Evolutionary conservation across 92 coral and sea anemone species (phyloP), one percentile per base, ranked within the genome.

Genomic region (Scolanthus callimorphus): DNA sequence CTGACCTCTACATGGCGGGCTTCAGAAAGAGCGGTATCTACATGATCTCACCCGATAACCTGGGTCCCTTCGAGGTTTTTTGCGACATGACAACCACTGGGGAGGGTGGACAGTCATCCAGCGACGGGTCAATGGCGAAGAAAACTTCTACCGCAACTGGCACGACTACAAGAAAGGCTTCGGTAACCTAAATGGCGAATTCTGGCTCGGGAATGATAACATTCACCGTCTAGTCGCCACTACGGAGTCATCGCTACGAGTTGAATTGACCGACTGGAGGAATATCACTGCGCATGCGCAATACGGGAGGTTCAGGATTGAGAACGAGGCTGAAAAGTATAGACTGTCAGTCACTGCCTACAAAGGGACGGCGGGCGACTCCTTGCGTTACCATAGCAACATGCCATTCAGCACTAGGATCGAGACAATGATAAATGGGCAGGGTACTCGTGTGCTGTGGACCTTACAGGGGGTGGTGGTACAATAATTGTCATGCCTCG

Each of bases 381-480:
- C 96, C 9, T 29, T 87, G 48, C 49, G 59, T 27, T 80, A 70
- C 57, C 96, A 87, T 55, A 80, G 53, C 61, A 68, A 84, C 64
- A 87, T 87, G 96, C 60, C 62, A 49, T 87, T 87, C 47, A 82
- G 90, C 8, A 87, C 96, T 6, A 65, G 31, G 96, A 87, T 55
- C 29, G 17, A 1, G 96, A 82, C 47, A 82, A 87, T 30, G 89
- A 81, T 60, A 48, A 58, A 21, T 76, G 77, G 74, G 44, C 20
- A 0, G 51, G 77, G 0, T 65, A 60, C 8, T 64, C 67, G 29
- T 87, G 96, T 38, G 60, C 96, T n/a, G 47, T 48, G 15, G 74
- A 69, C 25, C 69, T 77, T 65, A 64, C 90, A 0, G 96, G 96
- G 17, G 80, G 6, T 87, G 96, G 96, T 87, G 96, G 96, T 87